Evolutionary conservation across 2,888 invertebrate species (phyloP), one percentile per base, ranked within the genome.

Genomic region (Crossocerus cetratus): DNA sequence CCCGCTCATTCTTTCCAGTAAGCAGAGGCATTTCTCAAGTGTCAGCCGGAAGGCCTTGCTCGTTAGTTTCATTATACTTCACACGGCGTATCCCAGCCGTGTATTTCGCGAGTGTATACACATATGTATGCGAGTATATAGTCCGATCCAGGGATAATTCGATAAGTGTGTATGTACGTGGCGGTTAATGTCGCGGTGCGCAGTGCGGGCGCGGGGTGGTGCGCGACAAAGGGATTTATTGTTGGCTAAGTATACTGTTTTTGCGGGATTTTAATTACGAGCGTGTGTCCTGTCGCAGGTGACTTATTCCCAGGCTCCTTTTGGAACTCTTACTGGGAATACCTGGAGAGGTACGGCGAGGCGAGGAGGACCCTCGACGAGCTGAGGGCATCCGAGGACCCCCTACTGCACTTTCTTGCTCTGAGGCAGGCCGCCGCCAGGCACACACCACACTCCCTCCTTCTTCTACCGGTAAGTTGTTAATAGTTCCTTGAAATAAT

Each of bases 381-480:
- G 74, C 93, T 94, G 86, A 91, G 91, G 76, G 92, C 93, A 16
- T 91, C 91, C 13, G 94, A 94, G 86, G 94, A 94, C 83, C 94
- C 94, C 86, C 93, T 94, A 86, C 91, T 93, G 81, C 94, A 94
- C 76, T 92, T 94, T 75, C 93, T 94, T 77, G 93, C 93, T 86
- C 92, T 94, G 82, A 91, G 94, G 72, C 92, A 93, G 83, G 94
- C 94, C 60, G 93, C 94, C 62, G 94, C 94, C 69, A 93, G 93
- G 86, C 91, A 93, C 88, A 93, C 93, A 69, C 92, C 94, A 64
- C 92, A 92, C 59, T 93, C 93, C 76, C 92, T 94, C 81, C 92
- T 94, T 77, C 93, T 94, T 88, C 89, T 94, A 89, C 94, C 94
- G 93, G 94, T 94, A 88, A 94, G 94, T 93, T 71, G 74, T 77